phyloP scores from a whole-genome alignment of 2,797 vertebrate species.

The Vespertilio murinus region DNA sequence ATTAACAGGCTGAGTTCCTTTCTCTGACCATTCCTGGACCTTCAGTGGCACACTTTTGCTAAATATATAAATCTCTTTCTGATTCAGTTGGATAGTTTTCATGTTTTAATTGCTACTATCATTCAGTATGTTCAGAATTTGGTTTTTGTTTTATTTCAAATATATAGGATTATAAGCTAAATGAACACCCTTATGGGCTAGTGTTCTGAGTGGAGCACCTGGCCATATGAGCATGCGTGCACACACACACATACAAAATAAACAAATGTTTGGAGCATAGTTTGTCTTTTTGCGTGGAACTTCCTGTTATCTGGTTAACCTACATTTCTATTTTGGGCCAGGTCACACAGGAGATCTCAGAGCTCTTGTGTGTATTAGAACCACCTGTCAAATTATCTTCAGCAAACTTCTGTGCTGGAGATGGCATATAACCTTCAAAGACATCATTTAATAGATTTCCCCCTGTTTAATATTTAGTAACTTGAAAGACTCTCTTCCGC shows the following conservation, averaged over 20 bases:
- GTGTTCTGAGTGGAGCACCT: neutral
- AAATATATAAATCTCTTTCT: neutral
- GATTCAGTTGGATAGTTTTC: neutral
- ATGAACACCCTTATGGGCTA: neutral
- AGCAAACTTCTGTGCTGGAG: neutral
- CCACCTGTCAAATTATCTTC: neutral
- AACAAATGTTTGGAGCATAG: neutral
- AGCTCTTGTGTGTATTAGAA: neutral
- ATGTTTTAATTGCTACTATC: conserved; percentile 41
- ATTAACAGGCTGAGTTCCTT: neutral
- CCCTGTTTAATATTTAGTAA: neutral
- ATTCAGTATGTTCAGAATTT: neutral
- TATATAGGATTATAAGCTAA: neutral
- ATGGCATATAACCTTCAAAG: neutral
- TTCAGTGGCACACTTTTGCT: neutral
- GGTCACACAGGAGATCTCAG: neutral
- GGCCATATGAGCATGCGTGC: neutral
- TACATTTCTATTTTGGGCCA: neutral
- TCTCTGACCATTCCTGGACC: neutral
- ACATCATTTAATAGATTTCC: neutral
- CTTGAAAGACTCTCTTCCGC: neutral
- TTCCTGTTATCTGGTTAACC: neutral
- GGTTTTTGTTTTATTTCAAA: neutral
- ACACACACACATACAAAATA: neutral
- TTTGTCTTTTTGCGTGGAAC: neutral